These are phyloP conservation scores for Drosophila tropicalis DNA, from an alignment of 1,140 invertebrate species.

Conservation along the genomic window DNA sequence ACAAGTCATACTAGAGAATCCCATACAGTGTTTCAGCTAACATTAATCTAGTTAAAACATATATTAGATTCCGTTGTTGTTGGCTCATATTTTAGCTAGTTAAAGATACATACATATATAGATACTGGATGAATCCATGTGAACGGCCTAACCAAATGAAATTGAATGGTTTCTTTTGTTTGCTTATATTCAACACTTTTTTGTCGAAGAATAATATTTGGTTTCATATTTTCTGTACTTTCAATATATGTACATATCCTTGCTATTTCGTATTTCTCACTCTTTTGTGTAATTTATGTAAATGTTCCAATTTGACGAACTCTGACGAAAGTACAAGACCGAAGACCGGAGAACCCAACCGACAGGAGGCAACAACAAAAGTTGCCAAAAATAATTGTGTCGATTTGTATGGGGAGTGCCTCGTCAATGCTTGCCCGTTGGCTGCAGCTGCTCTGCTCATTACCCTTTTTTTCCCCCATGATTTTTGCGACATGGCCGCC, in stretches of 20 bases:
- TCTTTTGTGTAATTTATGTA: conserved; percentile 57
- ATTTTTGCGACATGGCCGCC: conserved; percentile 11
- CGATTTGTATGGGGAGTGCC: conserved; percentile 57
- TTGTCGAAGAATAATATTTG: no score
- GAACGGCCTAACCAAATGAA: no score
- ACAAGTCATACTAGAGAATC: no score
- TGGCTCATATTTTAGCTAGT: no score
- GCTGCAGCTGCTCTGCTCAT: conserved; percentile 54
- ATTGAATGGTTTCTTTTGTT: no score
- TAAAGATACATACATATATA: no score
- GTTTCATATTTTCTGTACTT: neutral
- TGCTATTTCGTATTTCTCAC: neutral
- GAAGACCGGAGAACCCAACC: neutral
- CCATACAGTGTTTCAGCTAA: no score
- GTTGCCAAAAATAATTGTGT: conserved; percentile 67
- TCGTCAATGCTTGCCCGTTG: conserved; percentile 48
- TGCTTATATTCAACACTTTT: no score
- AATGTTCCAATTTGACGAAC: conserved; percentile 59
- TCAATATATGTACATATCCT: neutral
- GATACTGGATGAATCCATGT: no score
- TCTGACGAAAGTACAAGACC: conserved; percentile 8
- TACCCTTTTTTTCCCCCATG: conserved; percentile 54
- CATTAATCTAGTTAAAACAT: no score
- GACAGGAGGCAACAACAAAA: conserved; percentile 2
- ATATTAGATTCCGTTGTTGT: no score